Evolutionary conservation across 1,140 invertebrate species (phyloP).

Genomic region (Melitaea cinxia): DNA sequence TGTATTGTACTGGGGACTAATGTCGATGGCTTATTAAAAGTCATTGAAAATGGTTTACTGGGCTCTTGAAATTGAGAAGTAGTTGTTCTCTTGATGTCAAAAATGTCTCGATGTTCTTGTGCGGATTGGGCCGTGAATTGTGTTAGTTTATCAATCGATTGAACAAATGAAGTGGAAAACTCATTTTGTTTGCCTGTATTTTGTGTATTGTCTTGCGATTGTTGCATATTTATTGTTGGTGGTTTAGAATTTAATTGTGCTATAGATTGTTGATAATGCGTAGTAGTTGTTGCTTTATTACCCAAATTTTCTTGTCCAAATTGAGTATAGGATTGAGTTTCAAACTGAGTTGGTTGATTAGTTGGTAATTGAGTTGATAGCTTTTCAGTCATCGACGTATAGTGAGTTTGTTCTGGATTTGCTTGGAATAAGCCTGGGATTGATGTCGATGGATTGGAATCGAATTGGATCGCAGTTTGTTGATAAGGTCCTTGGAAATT

Average conservation of each 20-base stretch:
- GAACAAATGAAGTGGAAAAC: neutral
- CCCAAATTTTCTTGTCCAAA: conserved; percentile 17
- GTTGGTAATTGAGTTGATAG: neutral
- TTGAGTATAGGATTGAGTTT: conserved; percentile 5
- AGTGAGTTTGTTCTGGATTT: neutral
- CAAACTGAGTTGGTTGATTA: conserved; percentile 3
- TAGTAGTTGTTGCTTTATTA: conserved; percentile 4
- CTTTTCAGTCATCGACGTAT: neutral
- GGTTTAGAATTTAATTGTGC: conserved; percentile 13
- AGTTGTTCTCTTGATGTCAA: neutral
- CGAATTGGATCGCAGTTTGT: conserved; percentile 8
- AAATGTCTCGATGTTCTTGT: neutral
- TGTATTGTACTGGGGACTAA: conserved; percentile 35
- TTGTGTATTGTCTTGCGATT: neutral
- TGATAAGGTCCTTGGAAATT: conserved; percentile 2
- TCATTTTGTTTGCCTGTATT: neutral
- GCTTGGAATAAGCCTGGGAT: neutral
- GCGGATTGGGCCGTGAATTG: neutral
- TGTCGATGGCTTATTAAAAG: conserved; percentile 4
- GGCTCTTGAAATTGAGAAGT: neutral
- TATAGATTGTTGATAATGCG: neutral
- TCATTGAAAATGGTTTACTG: neutral
- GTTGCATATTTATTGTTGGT: neutral
- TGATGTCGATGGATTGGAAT: conserved; percentile 1
- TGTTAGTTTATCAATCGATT: neutral